phyloP scores from a whole-genome alignment of 1,140 invertebrate species.

The Antheraea mylitta region DNA sequence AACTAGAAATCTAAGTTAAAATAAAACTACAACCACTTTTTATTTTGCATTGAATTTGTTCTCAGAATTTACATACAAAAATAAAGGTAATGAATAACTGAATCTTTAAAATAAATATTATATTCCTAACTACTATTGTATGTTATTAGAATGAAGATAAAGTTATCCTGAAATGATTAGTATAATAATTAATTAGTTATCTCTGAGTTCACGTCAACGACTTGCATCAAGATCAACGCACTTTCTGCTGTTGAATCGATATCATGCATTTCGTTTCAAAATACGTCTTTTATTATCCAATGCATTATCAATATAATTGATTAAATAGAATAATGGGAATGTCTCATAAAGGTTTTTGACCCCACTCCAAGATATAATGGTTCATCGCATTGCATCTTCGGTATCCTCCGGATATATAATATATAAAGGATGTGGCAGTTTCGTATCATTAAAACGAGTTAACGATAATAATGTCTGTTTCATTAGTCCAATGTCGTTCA shows the following conservation, averaged over 20 bases:
- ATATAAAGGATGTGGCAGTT: background rate
- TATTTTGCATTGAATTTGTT: too few relatives aligned
- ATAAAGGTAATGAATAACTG: too few relatives aligned
- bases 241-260: conserved; percentile 39
- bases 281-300: conserved; percentile 36
- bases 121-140: background rate
- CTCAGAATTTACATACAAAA: too few relatives aligned
- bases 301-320: conserved; percentile 30
- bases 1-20: too few relatives aligned
- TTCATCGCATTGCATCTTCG: conserved; percentile 1
- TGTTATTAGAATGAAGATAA: conserved; percentile 18
- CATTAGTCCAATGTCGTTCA: conserved; percentile 6
- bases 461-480: conserved; percentile 9
- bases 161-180: conserved; percentile 23
- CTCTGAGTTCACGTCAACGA: conserved; percentile 24
- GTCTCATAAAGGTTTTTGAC: conserved; percentile 30
- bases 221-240: conserved; percentile 37
- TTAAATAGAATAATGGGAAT: conserved; percentile 28
- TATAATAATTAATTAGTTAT: conserved; percentile 32
- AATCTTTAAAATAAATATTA: background rate
- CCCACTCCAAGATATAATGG: conserved; percentile 6
- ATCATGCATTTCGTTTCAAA: conserved; percentile 37
- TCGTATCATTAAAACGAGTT: background rate
- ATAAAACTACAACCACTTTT: too few relatives aligned
- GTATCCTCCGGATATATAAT: background rate